phyloP scores from a whole-genome alignment of 2,113 vertebrate genomes.

The Tricholaema leucomelas region DNA sequence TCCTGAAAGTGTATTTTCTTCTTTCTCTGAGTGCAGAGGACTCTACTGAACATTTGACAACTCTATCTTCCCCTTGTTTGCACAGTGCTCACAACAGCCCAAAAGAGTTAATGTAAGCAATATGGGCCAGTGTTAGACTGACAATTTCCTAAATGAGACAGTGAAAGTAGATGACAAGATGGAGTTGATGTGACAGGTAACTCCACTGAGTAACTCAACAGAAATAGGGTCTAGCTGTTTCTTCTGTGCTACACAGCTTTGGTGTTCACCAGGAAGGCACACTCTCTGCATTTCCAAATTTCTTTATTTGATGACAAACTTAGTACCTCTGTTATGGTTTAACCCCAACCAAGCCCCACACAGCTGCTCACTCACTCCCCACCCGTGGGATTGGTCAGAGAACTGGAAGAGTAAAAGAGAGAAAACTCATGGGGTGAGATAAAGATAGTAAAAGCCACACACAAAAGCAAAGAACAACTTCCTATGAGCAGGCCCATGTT shows the following conservation, averaged over 20 bases:
- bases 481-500: no score
- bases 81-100: not conserved
- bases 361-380: not conserved
- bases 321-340: not conserved
- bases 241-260: accelerated
- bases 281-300: not conserved
- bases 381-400: not conserved
- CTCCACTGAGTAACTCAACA: not conserved
- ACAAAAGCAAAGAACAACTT: not conserved
- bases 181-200: not conserved
- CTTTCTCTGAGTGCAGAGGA: not conserved
- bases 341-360: not conserved
- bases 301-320: not conserved
- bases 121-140: accelerated
- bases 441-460: not conserved
- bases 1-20: not conserved
- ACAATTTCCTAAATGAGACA: not conserved
- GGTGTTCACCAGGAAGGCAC: not conserved
- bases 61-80: not conserved
- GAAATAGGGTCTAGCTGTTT: not conserved
- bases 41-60: not conserved
- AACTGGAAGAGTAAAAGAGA: not conserved
- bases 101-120: not conserved
- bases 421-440: not conserved
- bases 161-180: not conserved